phyloP scores from a whole-genome alignment of 2,797 vertebrate species.

The Coracias cyanogaster region DNA sequence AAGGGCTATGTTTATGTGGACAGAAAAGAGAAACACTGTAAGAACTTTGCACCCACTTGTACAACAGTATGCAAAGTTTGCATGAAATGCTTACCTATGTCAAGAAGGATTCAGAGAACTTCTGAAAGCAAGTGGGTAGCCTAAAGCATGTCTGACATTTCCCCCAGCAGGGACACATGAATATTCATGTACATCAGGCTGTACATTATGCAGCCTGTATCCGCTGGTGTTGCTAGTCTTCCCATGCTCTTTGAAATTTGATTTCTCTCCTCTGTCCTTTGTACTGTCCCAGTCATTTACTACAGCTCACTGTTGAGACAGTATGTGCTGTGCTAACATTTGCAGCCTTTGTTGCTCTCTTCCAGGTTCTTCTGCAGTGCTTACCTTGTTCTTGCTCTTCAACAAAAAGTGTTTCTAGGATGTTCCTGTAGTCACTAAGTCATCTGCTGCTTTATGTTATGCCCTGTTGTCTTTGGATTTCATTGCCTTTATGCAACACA shows the following conservation, averaged over 20 bases:
- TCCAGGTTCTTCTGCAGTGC: too few relatives aligned
- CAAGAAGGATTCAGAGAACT: not conserved
- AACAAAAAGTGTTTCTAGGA: not conserved
- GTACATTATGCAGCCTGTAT: not conserved
- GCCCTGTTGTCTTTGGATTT: not conserved
- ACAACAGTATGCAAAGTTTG: not conserved
- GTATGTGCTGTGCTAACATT: not conserved
- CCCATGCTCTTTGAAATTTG: not conserved
- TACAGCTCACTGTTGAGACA: not conserved
- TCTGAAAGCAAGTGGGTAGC: not conserved
- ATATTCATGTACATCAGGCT: not conserved
- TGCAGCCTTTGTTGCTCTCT: not conserved
- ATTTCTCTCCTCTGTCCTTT: not conserved
- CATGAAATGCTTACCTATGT: not conserved
- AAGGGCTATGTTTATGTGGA: not conserved
- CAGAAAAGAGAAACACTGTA: not conserved
- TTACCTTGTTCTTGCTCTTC: not conserved
- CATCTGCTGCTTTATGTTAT: not conserved
- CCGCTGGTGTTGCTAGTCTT: not conserved
- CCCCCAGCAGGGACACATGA: not conserved
- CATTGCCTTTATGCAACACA: rapidly evolving
- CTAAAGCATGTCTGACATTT: not conserved
- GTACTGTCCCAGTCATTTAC: not conserved
- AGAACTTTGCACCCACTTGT: not conserved
- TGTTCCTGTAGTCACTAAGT: not conserved